Evolutionary conservation across 1,140 invertebrate species (phyloP), one percentile per base, ranked within the genome.

Genomic region (Temnothorax curvispinosus): DNA sequence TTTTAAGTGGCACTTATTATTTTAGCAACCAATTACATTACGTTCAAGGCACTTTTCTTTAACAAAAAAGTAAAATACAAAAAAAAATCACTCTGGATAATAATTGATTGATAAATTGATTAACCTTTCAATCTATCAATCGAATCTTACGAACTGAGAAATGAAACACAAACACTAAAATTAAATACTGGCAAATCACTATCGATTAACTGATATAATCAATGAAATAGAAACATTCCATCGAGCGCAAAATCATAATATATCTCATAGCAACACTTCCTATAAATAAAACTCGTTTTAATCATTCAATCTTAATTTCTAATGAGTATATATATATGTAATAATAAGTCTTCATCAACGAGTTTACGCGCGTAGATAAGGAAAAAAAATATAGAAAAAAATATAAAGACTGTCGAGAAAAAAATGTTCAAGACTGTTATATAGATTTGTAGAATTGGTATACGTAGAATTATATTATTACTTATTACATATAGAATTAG

Each of bases 1-100:
- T 75, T 18, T 47, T 50, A n/a, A 88, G 15, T 89, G 62, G 84
- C 76, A 82, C 62, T 89, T 89, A 64, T 89, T 81, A 78, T 81
- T 88, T 77, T 52, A 18, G 41, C 32, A 58, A 75, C 11, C 50
- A 38, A 67, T 69, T 89, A 87, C 27, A 87, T 67, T 62, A 62
- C 47, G 56, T 80, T 2, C 13, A 90, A 90, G 89, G 89, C 89
- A 90, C 89, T 84, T 60, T 15, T 32, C 38, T 52, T 56, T 27
- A 44, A 27, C 18, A 62, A 84, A 50, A 13, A 18, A 54, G 58
- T 82, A 72, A 72, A 47, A 13, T n/a, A 56, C 27, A 71, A 32
- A 38, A 78, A 21, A 21, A 50, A 60, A 35, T 21, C 54, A 50
- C 41, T 44, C 54, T 27, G 21, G 2, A 41, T 54, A 54, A 54